These are phyloP conservation scores for Eolophus roseicapilla DNA, from an alignment of 2,113 vertebrate genomes.

Conservation along the genomic window DNA sequence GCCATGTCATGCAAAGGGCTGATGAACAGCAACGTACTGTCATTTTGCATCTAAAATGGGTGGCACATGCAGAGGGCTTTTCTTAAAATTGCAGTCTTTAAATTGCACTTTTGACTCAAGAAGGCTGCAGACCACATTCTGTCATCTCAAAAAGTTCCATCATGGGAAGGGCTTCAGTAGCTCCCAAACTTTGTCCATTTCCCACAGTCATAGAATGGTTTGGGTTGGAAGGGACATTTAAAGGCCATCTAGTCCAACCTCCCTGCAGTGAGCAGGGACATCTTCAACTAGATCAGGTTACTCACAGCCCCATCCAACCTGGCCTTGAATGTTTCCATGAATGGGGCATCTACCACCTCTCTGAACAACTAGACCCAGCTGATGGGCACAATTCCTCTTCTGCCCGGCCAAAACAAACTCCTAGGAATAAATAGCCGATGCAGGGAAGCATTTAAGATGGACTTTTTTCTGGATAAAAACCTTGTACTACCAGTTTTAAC, in stretches of 20 bases:
- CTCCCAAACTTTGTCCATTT: background rate
- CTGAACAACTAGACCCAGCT: background rate
- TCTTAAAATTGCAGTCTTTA: background rate
- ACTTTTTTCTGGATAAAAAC: background rate
- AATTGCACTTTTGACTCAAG: background rate
- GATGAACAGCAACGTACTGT: fast-evolving
- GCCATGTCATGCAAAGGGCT: fast-evolving
- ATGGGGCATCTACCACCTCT: fast-evolving
- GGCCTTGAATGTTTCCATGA: background rate
- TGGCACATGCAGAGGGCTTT: background rate
- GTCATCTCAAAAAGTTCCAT: background rate
- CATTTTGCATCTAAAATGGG: background rate
- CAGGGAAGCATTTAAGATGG: background rate
- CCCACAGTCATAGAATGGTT: fast-evolving
- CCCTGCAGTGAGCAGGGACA: background rate
- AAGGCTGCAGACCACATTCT: background rate
- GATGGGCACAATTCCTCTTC: background rate
- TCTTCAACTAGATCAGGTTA: background rate
- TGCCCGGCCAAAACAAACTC: background rate
- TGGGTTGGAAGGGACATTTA: background rate
- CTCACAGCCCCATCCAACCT: background rate
- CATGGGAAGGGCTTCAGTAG: background rate
- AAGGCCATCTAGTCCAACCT: fast-evolving
- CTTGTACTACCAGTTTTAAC: background rate
- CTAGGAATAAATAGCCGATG: background rate